phyloP scores from a whole-genome alignment of 2,113 vertebrate genomes.

The Chaenogobius annularis region DNA sequence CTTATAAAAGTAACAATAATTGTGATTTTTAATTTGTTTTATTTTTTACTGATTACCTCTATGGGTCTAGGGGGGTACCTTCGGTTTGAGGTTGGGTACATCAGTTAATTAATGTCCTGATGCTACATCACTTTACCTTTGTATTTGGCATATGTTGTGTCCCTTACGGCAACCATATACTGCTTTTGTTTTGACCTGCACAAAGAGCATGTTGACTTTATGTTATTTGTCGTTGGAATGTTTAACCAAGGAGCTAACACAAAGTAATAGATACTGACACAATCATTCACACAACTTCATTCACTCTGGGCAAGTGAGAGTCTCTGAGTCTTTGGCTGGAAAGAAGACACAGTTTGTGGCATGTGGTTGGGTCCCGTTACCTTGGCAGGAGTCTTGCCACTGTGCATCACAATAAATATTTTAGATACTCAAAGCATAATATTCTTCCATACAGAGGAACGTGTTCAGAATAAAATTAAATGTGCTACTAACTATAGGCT shows the following conservation, averaged over 20 bases:
- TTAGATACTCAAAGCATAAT: background rate
- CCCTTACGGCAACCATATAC: background rate
- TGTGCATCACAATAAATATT: conserved; percentile 5
- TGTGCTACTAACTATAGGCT: background rate
- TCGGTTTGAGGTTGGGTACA: too few species aligned
- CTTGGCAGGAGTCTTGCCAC: conserved; percentile 1
- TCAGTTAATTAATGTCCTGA: too few species aligned
- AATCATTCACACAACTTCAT: background rate
- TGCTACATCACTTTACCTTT: too few species aligned
- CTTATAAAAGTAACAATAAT: too few species aligned
- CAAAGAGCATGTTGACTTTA: background rate
- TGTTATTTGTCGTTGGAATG: background rate
- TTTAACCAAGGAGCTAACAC: background rate
- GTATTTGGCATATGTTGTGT: too few species aligned
- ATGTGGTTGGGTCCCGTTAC: background rate
- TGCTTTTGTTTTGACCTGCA: background rate
- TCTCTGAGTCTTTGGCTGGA: background rate
- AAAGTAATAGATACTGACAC: background rate
- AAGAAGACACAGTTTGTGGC: background rate
- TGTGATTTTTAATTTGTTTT: too few species aligned
- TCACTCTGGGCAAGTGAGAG: conserved; percentile 5
- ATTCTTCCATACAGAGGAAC: background rate
- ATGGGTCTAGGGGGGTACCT: too few species aligned
- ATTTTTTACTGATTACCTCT: too few species aligned
- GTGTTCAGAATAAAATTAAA: background rate